Evolutionary conservation across 2,888 invertebrate species (phyloP).

Genomic region (Leptinotarsa tumamoca): DNA sequence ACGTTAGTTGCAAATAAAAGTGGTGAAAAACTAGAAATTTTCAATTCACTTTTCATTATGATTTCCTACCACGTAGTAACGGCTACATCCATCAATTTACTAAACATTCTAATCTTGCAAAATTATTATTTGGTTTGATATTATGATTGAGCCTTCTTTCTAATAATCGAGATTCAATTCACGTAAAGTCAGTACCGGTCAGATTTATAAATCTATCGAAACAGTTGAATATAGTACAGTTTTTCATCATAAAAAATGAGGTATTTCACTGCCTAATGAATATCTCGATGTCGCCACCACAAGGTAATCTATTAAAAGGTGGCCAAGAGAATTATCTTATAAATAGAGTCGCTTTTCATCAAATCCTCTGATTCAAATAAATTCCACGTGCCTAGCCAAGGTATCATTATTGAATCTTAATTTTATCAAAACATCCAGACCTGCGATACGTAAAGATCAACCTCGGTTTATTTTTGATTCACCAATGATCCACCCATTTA

Average conservation of each 20-base stretch:
- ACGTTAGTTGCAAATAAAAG: too few relatives aligned
- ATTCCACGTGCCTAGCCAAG: neutral
- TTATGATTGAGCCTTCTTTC: too few relatives aligned
- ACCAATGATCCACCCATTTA: neutral
- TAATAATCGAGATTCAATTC: too few relatives aligned
- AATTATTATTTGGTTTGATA: too few relatives aligned
- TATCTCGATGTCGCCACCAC: neutral
- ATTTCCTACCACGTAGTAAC: too few relatives aligned
- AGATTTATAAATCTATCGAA: too few relatives aligned
- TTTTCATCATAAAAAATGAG: neutral
- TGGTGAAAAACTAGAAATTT: too few relatives aligned
- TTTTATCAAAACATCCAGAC: conserved; percentile 5
- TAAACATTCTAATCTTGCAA: too few relatives aligned
- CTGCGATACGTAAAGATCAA: neutral
- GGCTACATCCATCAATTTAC: too few relatives aligned
- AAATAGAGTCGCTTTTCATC: conserved; percentile 17
- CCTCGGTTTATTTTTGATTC: conserved; percentile 1
- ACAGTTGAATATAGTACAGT: too few relatives aligned
- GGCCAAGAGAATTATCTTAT: conserved; percentile 4
- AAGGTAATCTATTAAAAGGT: conserved; percentile 18
- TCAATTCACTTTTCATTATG: too few relatives aligned
- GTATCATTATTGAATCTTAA: neutral
- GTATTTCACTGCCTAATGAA: neutral
- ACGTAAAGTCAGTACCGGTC: too few relatives aligned
- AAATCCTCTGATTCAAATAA: neutral